phyloP scores from a whole-genome alignment of 2,113 vertebrate genomes.

The Motacilla tschutschensis region DNA sequence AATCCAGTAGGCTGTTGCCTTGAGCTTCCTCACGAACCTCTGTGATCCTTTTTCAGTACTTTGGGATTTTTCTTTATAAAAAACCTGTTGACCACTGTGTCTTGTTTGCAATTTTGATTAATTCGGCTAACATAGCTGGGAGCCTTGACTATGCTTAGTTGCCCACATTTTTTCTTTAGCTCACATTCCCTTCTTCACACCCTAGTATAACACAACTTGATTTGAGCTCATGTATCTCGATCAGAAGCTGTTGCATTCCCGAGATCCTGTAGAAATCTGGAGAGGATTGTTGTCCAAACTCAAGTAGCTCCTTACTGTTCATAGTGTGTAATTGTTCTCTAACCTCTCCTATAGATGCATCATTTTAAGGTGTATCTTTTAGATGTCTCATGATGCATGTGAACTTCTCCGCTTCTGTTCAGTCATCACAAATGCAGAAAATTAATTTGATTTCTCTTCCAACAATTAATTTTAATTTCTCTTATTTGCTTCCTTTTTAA shows the following conservation, averaged over 20 bases:
- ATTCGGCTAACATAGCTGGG: background rate
- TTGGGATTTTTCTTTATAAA: background rate
- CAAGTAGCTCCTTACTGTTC: background rate
- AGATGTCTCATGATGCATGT: background rate
- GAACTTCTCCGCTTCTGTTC: background rate
- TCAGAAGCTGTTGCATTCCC: background rate
- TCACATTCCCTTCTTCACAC: background rate
- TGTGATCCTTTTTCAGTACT: background rate
- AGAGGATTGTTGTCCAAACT: background rate
- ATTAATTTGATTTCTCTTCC: background rate
- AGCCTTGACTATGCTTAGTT: background rate
- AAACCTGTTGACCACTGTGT: background rate
- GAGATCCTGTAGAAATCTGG: background rate
- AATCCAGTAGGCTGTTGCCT: background rate
- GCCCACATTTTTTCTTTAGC: background rate
- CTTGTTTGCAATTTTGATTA: background rate
- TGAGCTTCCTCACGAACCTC: background rate
- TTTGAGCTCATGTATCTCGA: background rate
- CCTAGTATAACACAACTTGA: background rate
- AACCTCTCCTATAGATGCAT: background rate
- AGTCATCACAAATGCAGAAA: background rate
- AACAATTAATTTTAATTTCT: background rate
- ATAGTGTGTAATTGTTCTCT: background rate
- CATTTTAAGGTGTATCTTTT: background rate
- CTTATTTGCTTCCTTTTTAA: background rate